Base-by-base conservation (phyloP, 2,113 vertebrate species). In the Rhea pennata region DNA sequence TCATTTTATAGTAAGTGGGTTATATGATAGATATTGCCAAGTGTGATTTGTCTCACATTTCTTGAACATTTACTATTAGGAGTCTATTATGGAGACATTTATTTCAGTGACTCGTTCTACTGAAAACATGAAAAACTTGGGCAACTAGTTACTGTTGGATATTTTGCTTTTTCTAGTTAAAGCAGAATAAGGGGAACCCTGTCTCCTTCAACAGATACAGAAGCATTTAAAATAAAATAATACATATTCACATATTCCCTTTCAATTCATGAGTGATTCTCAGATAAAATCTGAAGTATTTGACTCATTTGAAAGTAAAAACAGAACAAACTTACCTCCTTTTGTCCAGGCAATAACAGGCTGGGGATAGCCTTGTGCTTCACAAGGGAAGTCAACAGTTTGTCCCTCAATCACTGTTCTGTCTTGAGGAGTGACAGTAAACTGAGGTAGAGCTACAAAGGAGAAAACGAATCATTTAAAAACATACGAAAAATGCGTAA, bases 281-380 rank as follows among this genome's bases (percentile, higher is more conserved):
- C 85, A 70, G 79, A 73, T 5, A 19, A 67, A 31, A 75, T 51
- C 3, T 64, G 40, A 77, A 54, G 33, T 71, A 56, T n/a, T 44
- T 27, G 23, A 76, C 42, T 42, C 87, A 19, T 36, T 92, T 53
- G 50, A 84, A 92, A 88, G 48, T 48, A 88, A 46, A 76, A 84
- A 17, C 0, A 1, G 56, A 95, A 81, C n/a, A 71, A 3, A 6
- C 26, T 95, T 96, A 99, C 99, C 99, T 92, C 99, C 99, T 74
- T 99, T 99, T 6, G 99, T 99, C 99, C 99, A 99, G 44, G 99
- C 99, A 36, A 99, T 99, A 94, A 99, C 98, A 0, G 99, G 99
- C 77, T 99, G 98, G 0, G 99, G 99, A 93, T 99, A 98, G 17
- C 99, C 99, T 29, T 97, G 98, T 0, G 99, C 99, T 95, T 99